These are phyloP conservation scores for Varanus komodoensis DNA, from an alignment of 2,113 vertebrate species.

Conservation along the genomic window DNA sequence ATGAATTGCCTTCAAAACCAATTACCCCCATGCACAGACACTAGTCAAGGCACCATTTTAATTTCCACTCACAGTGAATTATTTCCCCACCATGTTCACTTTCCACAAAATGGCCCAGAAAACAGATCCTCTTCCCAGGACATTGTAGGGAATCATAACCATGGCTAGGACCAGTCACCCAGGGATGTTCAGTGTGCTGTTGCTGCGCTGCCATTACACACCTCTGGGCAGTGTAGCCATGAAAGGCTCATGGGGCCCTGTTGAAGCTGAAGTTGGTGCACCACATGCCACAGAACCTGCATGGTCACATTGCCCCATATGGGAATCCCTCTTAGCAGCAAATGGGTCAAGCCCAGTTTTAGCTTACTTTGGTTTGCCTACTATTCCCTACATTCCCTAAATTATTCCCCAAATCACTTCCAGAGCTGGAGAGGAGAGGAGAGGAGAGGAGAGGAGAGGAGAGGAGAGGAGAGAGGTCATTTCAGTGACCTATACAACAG, in stretches of 20 bases:
- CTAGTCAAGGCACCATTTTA: background rate
- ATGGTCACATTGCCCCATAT: background rate
- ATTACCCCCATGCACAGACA: background rate
- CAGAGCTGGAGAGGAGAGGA: background rate
- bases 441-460: background rate
- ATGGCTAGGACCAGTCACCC: too few species aligned
- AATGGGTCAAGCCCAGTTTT: background rate
- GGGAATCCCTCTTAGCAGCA: background rate
- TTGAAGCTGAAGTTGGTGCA: too few species aligned
- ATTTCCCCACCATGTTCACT: background rate
- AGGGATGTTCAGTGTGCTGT: background rate
- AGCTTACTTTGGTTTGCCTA: background rate
- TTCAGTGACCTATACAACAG: too few species aligned
- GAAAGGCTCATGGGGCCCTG: background rate
- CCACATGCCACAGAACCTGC: too few species aligned
- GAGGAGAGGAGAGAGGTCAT: background rate
- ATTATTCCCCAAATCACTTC: rapidly evolving
- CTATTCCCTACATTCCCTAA: too few species aligned
- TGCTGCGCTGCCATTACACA: background rate
- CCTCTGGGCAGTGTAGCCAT: background rate
- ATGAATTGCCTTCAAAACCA: background rate
- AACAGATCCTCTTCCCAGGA: background rate
- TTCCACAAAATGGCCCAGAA: background rate
- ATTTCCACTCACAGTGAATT: background rate
- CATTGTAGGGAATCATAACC: background rate